A percentile compares a stretch with the other conserved stretches of the same genome.
Evolutionary conservation across 2,113 vertebrate species (phyloP).

Genomic region (Caranx ignobilis): DNA sequence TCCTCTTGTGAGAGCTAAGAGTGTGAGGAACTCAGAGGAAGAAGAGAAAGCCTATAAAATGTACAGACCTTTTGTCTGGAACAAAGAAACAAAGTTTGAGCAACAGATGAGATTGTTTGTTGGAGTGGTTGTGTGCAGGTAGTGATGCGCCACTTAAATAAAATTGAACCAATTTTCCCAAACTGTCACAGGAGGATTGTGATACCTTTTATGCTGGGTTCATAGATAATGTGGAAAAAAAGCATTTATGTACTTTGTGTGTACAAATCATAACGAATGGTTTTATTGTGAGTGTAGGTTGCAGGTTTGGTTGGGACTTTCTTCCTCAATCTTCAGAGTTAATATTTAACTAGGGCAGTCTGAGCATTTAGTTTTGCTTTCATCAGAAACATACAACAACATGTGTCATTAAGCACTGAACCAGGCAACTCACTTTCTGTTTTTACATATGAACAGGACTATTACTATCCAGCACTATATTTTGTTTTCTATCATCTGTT

Average conservation of each 20-base stretch:
- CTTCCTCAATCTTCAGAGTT: background rate
- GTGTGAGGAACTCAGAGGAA: background rate
- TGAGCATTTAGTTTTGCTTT: background rate
- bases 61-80: constrained; percentile 7
- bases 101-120: background rate
- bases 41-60: background rate
- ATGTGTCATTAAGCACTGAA: too few species aligned
- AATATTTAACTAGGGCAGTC: background rate
- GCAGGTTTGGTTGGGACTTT: background rate
- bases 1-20: background rate
- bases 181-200: constrained; percentile 11
- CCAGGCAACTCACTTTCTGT: too few species aligned
- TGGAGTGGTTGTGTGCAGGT: background rate
- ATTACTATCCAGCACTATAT: too few species aligned
- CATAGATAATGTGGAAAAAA: background rate
- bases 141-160: constrained; percentile 25
- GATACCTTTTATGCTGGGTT: constrained; percentile 7
- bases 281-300: background rate
- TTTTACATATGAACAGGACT: too few species aligned
- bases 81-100: constrained; percentile 12
- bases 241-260: background rate
- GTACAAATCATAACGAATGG: background rate
- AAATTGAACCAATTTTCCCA: constrained; percentile 45
- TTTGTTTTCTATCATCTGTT: too few species aligned
- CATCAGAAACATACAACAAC: too few species aligned